Conservation (phyloP, 2,113 vertebrate species). For the Ellobius talpinus region DNA sequence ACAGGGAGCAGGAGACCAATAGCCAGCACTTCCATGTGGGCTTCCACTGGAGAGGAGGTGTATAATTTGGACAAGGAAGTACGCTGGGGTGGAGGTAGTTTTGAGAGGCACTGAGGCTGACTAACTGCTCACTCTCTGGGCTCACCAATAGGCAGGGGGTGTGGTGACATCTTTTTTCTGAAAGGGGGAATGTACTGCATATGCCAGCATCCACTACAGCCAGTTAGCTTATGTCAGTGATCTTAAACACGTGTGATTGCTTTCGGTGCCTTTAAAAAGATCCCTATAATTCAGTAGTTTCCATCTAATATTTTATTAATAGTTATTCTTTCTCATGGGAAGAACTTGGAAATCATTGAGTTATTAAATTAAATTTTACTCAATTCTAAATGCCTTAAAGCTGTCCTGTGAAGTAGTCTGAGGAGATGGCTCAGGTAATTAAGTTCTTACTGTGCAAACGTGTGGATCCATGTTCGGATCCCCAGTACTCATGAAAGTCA, state of each 20-base stretch:
- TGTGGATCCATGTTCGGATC: not conserved
- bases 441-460: not conserved
- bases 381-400: not conserved
- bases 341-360: not conserved
- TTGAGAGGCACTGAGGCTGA: rapidly evolving
- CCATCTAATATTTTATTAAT: not conserved
- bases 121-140: not conserved
- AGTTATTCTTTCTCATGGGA: not conserved
- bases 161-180: rapidly evolving
- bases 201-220: rapidly evolving
- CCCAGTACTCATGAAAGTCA: not conserved
- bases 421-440: too few species aligned
- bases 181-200: rapidly evolving
- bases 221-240: not conserved
- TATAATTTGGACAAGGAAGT: not conserved
- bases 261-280: not conserved
- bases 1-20: not conserved
- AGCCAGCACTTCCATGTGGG: not conserved
- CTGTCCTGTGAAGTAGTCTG: not conserved
- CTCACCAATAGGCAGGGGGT: not conserved
- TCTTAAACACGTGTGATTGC: not conserved
- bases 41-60: not conserved
- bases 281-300: not conserved
- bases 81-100: not conserved
- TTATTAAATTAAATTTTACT: not conserved